Conservation (phyloP, 1,140 invertebrate species). For the Cotesia typhae region DNA sequence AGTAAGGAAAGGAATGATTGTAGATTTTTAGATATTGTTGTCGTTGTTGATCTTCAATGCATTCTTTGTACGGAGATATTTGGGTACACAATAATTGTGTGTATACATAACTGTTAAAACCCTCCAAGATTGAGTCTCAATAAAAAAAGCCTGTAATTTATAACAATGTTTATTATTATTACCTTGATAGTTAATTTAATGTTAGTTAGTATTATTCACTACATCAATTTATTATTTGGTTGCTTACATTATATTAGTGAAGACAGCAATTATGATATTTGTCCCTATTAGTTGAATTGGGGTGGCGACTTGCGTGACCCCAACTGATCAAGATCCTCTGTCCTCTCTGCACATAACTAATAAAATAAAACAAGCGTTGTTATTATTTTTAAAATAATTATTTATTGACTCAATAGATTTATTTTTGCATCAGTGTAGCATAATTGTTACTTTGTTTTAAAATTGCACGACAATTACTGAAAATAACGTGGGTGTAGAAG, state of each 20-base stretch:
- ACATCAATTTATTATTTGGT: constrained; percentile 54
- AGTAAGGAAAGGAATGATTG: background rate
- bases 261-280: constrained; percentile 61
- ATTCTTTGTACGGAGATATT: too few relatives aligned
- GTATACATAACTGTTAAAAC: too few relatives aligned
- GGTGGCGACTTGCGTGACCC: constrained; percentile 57
- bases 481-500: background rate
- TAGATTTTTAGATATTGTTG: background rate
- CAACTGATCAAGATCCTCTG: constrained; percentile 46
- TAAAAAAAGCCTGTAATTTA: background rate
- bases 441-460: too few relatives aligned
- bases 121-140: too few relatives aligned
- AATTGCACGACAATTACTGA: background rate
- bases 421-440: too few relatives aligned
- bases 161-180: background rate
- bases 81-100: too few relatives aligned
- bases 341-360: constrained; percentile 23
- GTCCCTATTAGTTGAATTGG: constrained; percentile 59
- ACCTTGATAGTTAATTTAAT: background rate
- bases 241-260: constrained; percentile 44
- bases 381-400: constrained; percentile 18
- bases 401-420: background rate
- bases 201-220: background rate
- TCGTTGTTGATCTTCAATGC: background rate
- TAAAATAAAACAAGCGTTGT: constrained; percentile 17